These are phyloP conservation scores for Ophion costatus DNA, from an alignment of 2,888 invertebrate species.

Conservation along the genomic window DNA sequence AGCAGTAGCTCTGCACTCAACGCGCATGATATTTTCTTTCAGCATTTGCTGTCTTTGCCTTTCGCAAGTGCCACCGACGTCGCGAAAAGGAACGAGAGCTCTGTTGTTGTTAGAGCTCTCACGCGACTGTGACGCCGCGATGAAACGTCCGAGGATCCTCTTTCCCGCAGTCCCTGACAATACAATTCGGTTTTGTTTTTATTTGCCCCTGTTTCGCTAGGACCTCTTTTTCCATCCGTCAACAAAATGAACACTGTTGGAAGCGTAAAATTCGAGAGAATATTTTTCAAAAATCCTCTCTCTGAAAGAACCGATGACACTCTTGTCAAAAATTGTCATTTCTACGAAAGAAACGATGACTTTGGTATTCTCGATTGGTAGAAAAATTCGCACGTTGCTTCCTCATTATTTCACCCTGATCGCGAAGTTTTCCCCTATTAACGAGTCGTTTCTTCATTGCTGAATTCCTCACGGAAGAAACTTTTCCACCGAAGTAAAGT, in stretches of 20 bases:
- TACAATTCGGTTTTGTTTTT: not conserved
- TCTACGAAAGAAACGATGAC: not conserved
- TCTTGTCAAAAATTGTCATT: not conserved
- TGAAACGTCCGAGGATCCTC: not conserved
- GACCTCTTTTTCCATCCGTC: too few relatives aligned
- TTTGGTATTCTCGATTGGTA: too few relatives aligned
- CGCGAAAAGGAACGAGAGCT: conserved; percentile 27
- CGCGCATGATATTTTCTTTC: conserved; percentile 39
- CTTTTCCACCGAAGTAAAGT: too few relatives aligned
- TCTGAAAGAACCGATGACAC: too few relatives aligned
- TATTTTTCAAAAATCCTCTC: too few relatives aligned
- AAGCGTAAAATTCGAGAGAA: too few relatives aligned
- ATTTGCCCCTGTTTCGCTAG: not conserved
- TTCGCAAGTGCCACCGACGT: conserved; percentile 20
- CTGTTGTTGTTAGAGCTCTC: conserved; percentile 42
- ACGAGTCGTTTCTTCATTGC: too few relatives aligned
- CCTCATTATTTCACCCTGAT: too few relatives aligned
- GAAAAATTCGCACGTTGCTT: too few relatives aligned
- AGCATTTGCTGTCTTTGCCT: conserved; percentile 19
- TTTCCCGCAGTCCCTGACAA: not conserved
- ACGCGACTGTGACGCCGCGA: not conserved
- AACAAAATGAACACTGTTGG: too few relatives aligned
- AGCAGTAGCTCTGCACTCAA: conserved; percentile 56
- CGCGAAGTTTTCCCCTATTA: too few relatives aligned
- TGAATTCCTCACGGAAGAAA: too few relatives aligned